Conservation (phyloP, 1,140 invertebrate genomes). For the Ganaspis sp. region DNA sequence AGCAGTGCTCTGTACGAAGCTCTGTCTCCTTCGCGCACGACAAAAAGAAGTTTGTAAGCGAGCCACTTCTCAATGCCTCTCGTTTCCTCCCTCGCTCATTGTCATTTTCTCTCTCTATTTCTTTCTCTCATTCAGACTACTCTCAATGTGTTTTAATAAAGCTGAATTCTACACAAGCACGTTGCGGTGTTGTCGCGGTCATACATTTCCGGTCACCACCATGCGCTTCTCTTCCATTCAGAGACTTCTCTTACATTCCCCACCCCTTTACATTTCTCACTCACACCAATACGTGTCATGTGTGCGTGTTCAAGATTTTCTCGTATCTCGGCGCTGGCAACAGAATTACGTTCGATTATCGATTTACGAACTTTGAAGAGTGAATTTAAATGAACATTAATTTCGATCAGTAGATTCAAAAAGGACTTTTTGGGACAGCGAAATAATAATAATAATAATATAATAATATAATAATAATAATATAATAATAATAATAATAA, state of each 20-base stretch:
- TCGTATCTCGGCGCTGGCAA: too few relatives aligned
- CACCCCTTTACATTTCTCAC: slow-evolving; percentile 31
- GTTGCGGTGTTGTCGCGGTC: slow-evolving; percentile 54
- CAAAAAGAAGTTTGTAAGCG: slow-evolving; percentile 48
- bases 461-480: too few relatives aligned
- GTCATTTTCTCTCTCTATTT: slow-evolving; percentile 27
- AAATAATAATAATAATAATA: too few relatives aligned
- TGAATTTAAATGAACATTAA: too few relatives aligned
- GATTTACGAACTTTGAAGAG: too few relatives aligned
- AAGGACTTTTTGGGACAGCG: too few relatives aligned
- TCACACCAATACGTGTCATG: neutral
- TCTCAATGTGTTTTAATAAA: slow-evolving; percentile 61
- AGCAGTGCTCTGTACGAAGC: slow-evolving; percentile 35
- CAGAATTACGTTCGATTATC: too few relatives aligned
- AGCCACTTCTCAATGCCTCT: slow-evolving; percentile 29
- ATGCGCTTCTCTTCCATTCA: slow-evolving; percentile 44
- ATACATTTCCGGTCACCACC: slow-evolving; percentile 66
- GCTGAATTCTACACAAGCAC: slow-evolving; percentile 54
- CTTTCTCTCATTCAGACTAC: neutral
- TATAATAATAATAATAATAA: too few relatives aligned
- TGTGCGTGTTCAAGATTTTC: too few relatives aligned
- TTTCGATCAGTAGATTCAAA: too few relatives aligned
- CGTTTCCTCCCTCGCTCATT: slow-evolving; percentile 24
- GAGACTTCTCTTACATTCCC: slow-evolving; percentile 26
- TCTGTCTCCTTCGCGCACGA: slow-evolving; percentile 40